A percentile compares a stretch with the other conserved stretches of the same genome.
Evolutionary conservation across 2,888 invertebrate species (phyloP).

Genomic region (Herminia tarsipennalis): DNA sequence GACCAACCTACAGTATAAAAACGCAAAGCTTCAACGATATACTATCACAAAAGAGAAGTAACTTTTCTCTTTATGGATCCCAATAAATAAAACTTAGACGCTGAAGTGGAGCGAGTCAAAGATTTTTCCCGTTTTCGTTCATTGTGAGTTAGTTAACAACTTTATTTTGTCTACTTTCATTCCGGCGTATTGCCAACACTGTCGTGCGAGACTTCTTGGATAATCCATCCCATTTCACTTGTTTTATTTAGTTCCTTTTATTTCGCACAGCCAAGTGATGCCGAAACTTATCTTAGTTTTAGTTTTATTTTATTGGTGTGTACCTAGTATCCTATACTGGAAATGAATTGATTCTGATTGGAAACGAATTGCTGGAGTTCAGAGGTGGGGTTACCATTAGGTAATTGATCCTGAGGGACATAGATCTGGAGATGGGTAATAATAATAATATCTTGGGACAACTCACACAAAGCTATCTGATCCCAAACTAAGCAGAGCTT

Average conservation of each 20-base stretch:
- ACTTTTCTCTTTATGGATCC: constrained; percentile 67
- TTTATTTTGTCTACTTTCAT: constrained; percentile 46
- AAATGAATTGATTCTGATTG: too few relatives aligned
- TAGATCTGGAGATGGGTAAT: too few relatives aligned
- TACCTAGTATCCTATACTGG: too few relatives aligned
- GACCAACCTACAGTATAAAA: too few relatives aligned
- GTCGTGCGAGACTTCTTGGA: constrained; percentile 23
- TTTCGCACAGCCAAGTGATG: constrained; percentile 3
- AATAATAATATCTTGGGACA: too few relatives aligned
- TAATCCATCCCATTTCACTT: constrained; percentile 24
- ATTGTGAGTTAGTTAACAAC: constrained; percentile 49
- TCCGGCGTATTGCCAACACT: constrained; percentile 83
- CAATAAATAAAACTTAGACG: constrained; percentile 11
- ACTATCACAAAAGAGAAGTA: neutral
- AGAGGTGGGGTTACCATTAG: too few relatives aligned
- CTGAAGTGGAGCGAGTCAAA: constrained; percentile 85
- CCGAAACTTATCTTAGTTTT: neutral
- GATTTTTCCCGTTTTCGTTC: constrained; percentile 87
- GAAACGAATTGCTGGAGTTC: too few relatives aligned
- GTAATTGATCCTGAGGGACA: too few relatives aligned
- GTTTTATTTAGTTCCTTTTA: constrained; percentile 18
- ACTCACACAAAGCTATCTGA: too few relatives aligned
- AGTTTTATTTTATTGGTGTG: too few relatives aligned
- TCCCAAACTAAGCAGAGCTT: too few relatives aligned
- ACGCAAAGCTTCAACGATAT: neutral